phyloP scores from a whole-genome alignment of 2,797 vertebrate species.

The Helostoma temminkii region DNA sequence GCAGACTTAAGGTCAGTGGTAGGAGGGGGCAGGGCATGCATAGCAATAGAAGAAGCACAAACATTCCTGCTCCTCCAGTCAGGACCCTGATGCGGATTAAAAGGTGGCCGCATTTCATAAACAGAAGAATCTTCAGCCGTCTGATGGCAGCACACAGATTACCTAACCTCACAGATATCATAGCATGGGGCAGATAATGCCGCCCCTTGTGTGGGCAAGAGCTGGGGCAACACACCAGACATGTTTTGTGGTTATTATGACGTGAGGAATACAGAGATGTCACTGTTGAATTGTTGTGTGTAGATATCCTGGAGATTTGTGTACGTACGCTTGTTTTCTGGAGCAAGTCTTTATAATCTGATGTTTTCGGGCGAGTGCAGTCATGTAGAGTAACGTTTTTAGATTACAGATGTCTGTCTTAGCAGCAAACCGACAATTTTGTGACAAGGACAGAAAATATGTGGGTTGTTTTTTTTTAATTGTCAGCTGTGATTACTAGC shows the following conservation, averaged over 20 bases:
- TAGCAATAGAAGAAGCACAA: constrained; percentile 47
- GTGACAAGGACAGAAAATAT: constrained; percentile 39
- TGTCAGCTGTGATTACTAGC: not conserved
- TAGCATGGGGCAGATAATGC: constrained; percentile 41
- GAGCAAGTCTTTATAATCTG: constrained; percentile 52
- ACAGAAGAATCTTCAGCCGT: constrained; percentile 20
- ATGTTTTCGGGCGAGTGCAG: constrained; percentile 62
- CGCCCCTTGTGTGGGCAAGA: constrained; percentile 27
- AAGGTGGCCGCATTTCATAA: constrained; percentile 39
- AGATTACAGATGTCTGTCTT: constrained; percentile 66
- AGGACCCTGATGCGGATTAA: constrained; percentile 47
- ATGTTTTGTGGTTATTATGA: constrained; percentile 16
- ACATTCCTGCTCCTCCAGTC: constrained; percentile 30
- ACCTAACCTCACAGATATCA: constrained; percentile 18
- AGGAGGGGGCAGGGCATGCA: constrained; percentile 31
- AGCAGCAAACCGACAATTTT: constrained; percentile 68
- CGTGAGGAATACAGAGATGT: constrained; percentile 16
- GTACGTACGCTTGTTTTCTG: constrained; percentile 4
- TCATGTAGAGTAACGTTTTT: constrained; percentile 67
- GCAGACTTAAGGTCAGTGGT: constrained; percentile 25
- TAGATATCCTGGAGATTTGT: constrained; percentile 26
- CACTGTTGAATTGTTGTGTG: constrained; percentile 27
- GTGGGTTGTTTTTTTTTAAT: not conserved
- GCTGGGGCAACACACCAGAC: not conserved
- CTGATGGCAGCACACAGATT: constrained; percentile 12